Evolutionary conservation across 2,113 vertebrate species (phyloP), one percentile per base, ranked within the genome.

Genomic region (Prochilodus magdalenae): DNA sequence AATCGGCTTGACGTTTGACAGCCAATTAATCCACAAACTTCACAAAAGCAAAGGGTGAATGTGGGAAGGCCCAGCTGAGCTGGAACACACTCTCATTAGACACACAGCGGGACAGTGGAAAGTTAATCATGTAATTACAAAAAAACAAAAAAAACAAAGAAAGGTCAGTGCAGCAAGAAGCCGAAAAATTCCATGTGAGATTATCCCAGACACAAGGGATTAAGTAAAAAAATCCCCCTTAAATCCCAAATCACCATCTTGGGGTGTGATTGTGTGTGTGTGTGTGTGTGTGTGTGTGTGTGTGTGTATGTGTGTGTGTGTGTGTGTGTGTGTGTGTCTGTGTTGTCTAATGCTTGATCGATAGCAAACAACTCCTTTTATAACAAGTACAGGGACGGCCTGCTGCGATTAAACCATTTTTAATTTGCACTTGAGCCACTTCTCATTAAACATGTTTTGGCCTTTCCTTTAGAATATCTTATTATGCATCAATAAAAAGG

Each of bases 151-250:
- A 53, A 57, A 29, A 53, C 65, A 73, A 53, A 66, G 71, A 81
- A 81, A 85, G 47, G 71, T 85, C 60, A 59, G 66, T n/a, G 29
- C 5, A 27, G 69, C 24, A 79, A 73, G 27, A 75, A 55, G 71
- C 44, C 79, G 75, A 70, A 77, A 85, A 84, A 78, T 84, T 84
- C 84, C 81, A 81, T 29, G 33, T 73, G 59, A 75, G 83, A 87
- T 86, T 87, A 86, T 82, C 80, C 82, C 63, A 77, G 72, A 76
- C 81, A 85, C 53, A 33, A 75, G 77, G 75, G 77, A 82, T 86
- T 87, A 73, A 76, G 63, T 84, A 83, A 15, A 47, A 60, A 87
- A 87, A 80, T 71, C 73, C 22, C 16, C 73, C 75, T 80, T 79
- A 85, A 85, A 62, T 53, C 83, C 36, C 16, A 55, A 70, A 75